phyloP scores from a whole-genome alignment of 2,888 invertebrate species.

The Petrolisthes manimaculis region DNA sequence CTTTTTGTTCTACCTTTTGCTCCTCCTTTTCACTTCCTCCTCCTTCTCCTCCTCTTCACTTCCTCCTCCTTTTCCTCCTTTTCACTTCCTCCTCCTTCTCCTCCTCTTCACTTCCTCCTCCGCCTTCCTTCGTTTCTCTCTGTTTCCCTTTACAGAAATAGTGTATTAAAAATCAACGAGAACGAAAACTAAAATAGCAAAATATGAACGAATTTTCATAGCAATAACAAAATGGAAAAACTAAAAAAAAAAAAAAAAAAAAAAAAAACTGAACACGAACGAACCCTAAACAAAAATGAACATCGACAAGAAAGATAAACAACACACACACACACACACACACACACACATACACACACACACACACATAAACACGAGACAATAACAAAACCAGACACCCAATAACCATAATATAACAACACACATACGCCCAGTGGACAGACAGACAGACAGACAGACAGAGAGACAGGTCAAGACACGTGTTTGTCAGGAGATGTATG shows the following conservation, averaged over 20 bases:
- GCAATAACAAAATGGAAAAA: too few species aligned
- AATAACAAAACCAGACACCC: too few species aligned
- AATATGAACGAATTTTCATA: too few species aligned
- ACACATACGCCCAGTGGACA: too few species aligned
- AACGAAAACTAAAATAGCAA: too few species aligned
- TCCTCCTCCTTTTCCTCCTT: background rate
- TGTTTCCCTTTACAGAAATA: background rate
- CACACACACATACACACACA: too few species aligned
- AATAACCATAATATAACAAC: too few species aligned
- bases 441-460: conserved; percentile 1
- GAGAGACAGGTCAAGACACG: background rate
- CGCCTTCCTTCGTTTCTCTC: background rate
- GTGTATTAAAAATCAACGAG: background rate
- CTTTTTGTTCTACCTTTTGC: background rate
- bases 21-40: background rate
- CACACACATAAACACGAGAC: too few species aligned
- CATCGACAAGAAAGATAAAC: too few species aligned
- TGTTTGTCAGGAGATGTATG: background rate
- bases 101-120: background rate
- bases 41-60: background rate
- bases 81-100: background rate
- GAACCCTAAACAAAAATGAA: too few species aligned
- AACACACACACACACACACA: too few species aligned
- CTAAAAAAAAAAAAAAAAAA: background rate
- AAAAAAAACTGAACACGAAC: background rate